Conservation (phyloP, 2,113 vertebrate genomes). For the Sialia sialis region DNA sequence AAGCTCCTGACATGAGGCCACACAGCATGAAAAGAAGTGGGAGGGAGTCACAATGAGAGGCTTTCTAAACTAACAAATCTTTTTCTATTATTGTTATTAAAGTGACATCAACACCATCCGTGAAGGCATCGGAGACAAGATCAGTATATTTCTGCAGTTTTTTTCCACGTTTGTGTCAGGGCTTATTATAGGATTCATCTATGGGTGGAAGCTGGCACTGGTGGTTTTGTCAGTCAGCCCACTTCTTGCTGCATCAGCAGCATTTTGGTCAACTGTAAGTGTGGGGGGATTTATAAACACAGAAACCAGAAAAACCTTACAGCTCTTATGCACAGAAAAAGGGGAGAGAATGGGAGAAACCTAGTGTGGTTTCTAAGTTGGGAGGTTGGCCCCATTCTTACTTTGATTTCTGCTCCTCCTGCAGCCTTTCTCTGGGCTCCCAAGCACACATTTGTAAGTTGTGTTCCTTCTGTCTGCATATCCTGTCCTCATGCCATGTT, state of each 20-base stretch:
- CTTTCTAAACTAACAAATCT: background rate
- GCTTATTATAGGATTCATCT: conserved; percentile 72
- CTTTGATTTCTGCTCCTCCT: background rate
- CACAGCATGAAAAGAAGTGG: background rate
- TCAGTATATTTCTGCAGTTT: conserved; percentile 69
- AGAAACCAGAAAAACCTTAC: background rate
- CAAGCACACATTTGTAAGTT: background rate
- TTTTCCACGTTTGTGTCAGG: conserved; percentile 69
- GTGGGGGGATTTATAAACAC: background rate
- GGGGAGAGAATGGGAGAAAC: background rate
- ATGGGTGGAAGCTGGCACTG: conserved; percentile 77
- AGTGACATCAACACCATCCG: conserved; percentile 80
- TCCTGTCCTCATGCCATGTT: background rate
- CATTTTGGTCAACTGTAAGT: conserved; percentile 72
- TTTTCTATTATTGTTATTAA: background rate
- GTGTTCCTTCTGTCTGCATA: background rate
- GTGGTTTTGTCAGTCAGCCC: conserved; percentile 76
- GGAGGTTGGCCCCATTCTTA: background rate
- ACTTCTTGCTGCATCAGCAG: conserved; percentile 66
- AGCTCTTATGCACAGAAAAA: background rate
- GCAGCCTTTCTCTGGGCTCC: background rate
- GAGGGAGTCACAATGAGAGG: background rate
- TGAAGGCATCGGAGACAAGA: conserved; percentile 74
- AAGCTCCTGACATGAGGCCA: background rate
- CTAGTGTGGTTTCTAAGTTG: background rate